phyloP scores from a whole-genome alignment of 2,113 vertebrate genomes.

The Erpornis zantholeuca region DNA sequence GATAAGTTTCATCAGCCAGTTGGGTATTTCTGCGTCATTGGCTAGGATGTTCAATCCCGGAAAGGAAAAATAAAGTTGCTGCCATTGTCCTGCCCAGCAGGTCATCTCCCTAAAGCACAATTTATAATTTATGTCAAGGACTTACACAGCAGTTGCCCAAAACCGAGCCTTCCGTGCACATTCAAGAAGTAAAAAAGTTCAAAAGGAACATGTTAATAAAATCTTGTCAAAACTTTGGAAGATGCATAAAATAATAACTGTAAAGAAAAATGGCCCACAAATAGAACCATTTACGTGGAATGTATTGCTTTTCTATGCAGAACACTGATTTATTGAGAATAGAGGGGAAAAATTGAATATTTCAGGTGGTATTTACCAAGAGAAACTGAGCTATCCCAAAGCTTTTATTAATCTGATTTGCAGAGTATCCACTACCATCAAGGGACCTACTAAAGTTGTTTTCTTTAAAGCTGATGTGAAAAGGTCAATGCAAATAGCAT shows the following conservation, averaged over 20 bases:
- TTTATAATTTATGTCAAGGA: conserved; percentile 82
- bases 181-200: conserved; percentile 19
- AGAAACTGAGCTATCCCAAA: conserved; percentile 56
- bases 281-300: not conserved
- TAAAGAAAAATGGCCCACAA: conserved; percentile 12
- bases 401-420: conserved; percentile 73
- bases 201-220: conserved; percentile 45
- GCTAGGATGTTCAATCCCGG: conserved; percentile 1
- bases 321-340: conserved; percentile 19
- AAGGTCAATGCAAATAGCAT: conserved; percentile 45
- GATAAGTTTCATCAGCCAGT: conserved; percentile 12
- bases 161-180: not conserved
- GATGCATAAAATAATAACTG: conserved; percentile 20
- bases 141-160: conserved; percentile 1
- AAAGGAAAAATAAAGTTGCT: conserved; percentile 72
- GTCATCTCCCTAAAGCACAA: conserved; percentile 69
- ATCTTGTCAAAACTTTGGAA: conserved; percentile 24
- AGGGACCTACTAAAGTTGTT: conserved; percentile 60
- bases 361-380: conserved; percentile 61
- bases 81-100: conserved; percentile 72
- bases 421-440: conserved; percentile 52
- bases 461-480: conserved; percentile 67
- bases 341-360: not conserved
- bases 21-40: not conserved
- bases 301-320: not conserved